Conservation (phyloP, 2,797 vertebrate genomes). For the Crypturellus tataupa region DNA sequence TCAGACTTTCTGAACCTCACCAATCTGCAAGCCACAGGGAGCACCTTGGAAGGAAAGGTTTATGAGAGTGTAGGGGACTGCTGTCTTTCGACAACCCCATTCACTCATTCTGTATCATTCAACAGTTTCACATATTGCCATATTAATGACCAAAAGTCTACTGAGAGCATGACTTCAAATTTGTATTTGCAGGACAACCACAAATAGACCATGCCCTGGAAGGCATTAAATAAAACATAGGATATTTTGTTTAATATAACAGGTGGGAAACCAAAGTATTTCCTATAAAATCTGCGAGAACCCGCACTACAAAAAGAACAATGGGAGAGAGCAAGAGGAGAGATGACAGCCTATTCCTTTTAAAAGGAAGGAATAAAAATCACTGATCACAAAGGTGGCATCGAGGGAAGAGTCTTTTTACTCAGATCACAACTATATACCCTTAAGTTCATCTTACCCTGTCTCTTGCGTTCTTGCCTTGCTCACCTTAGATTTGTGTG, state of each 20-base stretch:
- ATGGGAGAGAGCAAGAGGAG: not conserved
- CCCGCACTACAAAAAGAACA: conserved; percentile 18
- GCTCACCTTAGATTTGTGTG: not conserved
- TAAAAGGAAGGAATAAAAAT: conserved; percentile 2
- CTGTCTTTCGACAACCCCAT: not conserved
- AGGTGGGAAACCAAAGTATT: conserved; percentile 26
- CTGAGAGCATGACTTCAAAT: conserved; percentile 50
- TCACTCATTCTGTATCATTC: conserved; percentile 39
- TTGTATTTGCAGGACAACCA: conserved; percentile 47
- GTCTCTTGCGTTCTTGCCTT: not conserved
- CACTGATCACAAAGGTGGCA: not conserved
- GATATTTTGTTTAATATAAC: not conserved
- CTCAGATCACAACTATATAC: conserved; percentile 37
- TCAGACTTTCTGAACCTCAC: not conserved
- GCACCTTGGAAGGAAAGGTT: not conserved
- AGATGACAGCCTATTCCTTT: conserved; percentile 10
- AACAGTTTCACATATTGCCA: conserved; percentile 66
- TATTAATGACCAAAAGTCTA: conserved; percentile 64
- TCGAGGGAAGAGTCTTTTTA: conserved; percentile 10
- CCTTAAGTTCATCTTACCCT: not conserved
- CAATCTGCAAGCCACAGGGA: not conserved
- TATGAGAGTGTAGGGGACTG: not conserved
- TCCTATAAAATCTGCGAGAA: conserved; percentile 24
- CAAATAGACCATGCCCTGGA: conserved; percentile 3
- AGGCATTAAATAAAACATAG: conserved; percentile 1